Base-by-base conservation (phyloP, 2,797 vertebrate genomes). In the Kryptopterus vitreolus region DNA sequence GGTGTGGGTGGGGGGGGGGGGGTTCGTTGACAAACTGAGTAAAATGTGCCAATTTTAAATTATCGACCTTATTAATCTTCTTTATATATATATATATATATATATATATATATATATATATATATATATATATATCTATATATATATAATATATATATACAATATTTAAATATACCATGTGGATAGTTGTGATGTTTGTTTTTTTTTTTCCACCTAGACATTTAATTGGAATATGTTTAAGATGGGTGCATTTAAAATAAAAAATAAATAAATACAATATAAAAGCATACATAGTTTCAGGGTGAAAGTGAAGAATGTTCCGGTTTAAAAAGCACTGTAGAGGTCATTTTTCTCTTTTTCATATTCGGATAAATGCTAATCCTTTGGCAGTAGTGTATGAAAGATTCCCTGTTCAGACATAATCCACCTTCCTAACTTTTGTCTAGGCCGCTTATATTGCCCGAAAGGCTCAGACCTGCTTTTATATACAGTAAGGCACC, bases 181-280 rank as follows among this genome's bases (percentile, higher is more conserved):
- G 52, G 53, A 26, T 35, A 76, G 38, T 69, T 46, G n/a, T n/a
- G n/a, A n/a, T n/a, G n/a, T n/a, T n/a, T n/a, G n/a, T 35, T 24
- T 24, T 61, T 38, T 73, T 72, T 20, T 72, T 55, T 82, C 75
- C 74, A 78, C 70, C 26, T 31, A 68, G 52, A 48, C 35, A 74
- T 46, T 78, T 63, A 57, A 85, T 73, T 11, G 7, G 35, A 63
- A 29, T 48, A 29, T 77, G 55, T 75, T 33, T 65, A 48, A 48
- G 58, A 24, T 81, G 31, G 29, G 59, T 15, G 62, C 59, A 29
- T 7, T 53, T 22, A 53, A 31, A 16, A 18, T 33, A 58, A 71
- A 58, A n/a, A n/a, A n/a, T n/a, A n/a, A n/a, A n/a, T n/a, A n/a
- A n/a, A n/a, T n/a, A n/a, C n/a, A n/a, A n/a, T n/a, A n/a, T 78